These are phyloP conservation scores for Meriones unguiculatus DNA, from an alignment of 2,113 vertebrate genomes.

Conservation along the genomic window DNA sequence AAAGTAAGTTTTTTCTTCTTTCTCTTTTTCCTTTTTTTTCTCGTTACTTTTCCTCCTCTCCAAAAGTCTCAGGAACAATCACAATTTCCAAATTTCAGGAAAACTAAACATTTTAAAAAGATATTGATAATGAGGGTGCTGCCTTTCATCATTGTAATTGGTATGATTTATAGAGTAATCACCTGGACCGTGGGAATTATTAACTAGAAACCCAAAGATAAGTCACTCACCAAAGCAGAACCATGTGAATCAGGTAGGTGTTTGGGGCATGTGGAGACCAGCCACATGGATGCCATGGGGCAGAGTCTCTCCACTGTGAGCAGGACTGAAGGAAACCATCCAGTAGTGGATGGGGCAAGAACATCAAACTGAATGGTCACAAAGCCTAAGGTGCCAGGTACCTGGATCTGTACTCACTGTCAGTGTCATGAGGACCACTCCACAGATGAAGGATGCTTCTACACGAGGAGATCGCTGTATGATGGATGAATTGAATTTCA, in stretches of 20 bases:
- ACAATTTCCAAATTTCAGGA: not conserved
- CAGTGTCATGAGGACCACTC: not conserved
- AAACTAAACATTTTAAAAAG: constrained; percentile 15
- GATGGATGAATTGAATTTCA: not conserved
- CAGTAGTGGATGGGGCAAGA: no score
- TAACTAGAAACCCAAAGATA: not conserved
- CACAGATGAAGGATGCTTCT: not conserved
- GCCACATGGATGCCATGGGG: accelerated
- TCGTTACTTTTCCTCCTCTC: not conserved
- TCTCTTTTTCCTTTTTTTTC: not conserved
- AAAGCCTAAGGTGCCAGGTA: not conserved
- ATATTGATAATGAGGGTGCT: not conserved
- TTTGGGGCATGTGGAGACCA: not conserved
- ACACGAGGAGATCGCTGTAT: not conserved
- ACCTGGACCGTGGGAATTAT: not conserved
- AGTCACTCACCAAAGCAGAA: not conserved
- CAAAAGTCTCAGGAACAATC: not conserved
- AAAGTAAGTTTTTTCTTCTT: not conserved
- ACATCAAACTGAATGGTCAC: not conserved
- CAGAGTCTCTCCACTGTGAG: not conserved
- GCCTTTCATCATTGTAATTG: not conserved
- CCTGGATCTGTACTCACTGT: not conserved
- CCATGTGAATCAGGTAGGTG: no score
- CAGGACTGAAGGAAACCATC: not conserved
- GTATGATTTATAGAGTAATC: not conserved